phyloP scores from a whole-genome alignment of 2,797 vertebrate species.

The Sylvilagus floridanus region DNA sequence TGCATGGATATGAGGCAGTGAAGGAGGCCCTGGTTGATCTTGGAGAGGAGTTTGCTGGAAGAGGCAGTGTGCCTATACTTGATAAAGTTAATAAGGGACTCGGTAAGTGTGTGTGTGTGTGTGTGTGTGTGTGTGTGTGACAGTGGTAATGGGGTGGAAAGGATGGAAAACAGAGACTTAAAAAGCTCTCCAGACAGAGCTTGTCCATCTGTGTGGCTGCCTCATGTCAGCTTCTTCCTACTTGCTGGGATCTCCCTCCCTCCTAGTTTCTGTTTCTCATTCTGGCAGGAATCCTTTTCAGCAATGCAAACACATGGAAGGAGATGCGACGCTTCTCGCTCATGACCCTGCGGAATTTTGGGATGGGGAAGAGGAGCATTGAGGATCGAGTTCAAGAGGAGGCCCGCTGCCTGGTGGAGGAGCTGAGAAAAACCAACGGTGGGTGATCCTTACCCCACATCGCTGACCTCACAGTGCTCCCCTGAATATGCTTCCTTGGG shows the following conservation, averaged over 20 bases:
- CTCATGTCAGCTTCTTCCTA: background rate
- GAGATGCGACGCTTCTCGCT: constrained; percentile 84
- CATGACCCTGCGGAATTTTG: constrained; percentile 84
- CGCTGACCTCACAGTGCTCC: background rate
- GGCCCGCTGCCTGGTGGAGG: constrained; percentile 81
- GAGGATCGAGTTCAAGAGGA: constrained; percentile 85
- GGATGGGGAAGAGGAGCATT: constrained; percentile 85
- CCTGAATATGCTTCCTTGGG: background rate
- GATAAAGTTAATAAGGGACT: background rate
- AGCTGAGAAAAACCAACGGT: constrained; percentile 74
- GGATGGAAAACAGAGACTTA: background rate
- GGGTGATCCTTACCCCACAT: background rate
- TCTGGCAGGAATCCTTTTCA: constrained; percentile 80
- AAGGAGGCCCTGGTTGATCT: constrained; percentile 80
- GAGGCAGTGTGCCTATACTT: rapidly evolving
- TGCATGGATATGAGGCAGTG: constrained; percentile 77
- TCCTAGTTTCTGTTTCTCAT: background rate
- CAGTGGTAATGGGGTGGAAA: background rate
- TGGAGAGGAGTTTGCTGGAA: constrained; percentile 78
- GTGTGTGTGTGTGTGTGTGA: rapidly evolving
- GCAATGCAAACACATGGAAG: constrained; percentile 83
- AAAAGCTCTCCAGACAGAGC: background rate
- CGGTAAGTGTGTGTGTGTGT: background rate
- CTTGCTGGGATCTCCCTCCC: background rate
- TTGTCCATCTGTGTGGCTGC: rapidly evolving